Conservation (phyloP, 2,797 vertebrate genomes). For the Galagoides demidoff region DNA sequence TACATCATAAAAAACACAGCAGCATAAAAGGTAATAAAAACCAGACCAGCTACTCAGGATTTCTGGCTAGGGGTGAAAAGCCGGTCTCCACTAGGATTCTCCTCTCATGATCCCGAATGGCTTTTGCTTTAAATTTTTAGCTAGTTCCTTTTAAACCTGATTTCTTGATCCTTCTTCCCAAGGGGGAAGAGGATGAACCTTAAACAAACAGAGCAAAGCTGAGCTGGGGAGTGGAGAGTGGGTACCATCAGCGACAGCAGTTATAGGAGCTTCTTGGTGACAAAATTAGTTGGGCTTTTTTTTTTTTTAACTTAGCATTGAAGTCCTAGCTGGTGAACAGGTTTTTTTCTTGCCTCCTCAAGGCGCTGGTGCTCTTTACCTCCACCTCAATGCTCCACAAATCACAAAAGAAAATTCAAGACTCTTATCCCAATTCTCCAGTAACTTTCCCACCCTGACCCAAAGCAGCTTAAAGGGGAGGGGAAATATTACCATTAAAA, state of each 20-base stretch:
- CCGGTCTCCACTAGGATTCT: neutral
- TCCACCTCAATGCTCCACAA: neutral
- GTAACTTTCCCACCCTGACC: neutral
- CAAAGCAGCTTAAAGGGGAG: slow-evolving; percentile 64
- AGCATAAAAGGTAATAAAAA: slow-evolving; percentile 86
- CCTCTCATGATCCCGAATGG: neutral
- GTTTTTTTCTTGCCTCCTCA: neutral
- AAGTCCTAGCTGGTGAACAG: neutral
- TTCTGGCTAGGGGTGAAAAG: slow-evolving; percentile 50
- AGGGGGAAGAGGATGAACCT: neutral
- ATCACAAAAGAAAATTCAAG: neutral
- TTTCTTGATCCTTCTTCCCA: neutral
- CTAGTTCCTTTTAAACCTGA: neutral
- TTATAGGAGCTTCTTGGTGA: neutral
- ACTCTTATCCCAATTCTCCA: neutral
- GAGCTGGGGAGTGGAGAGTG: neutral
- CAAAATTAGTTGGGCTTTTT: neutral
- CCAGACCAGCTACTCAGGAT: slow-evolving; percentile 78
- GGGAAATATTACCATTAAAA: slow-evolving; percentile 58
- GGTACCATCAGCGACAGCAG: rapidly evolving
- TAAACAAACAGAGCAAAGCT: neutral
- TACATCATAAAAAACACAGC: slow-evolving; percentile 79
- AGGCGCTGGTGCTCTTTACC: neutral
- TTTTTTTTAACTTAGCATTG: neutral
- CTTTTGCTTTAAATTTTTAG: slow-evolving; percentile 36